phyloP scores from a whole-genome alignment of 1,140 invertebrate species.

The Aethina tumida region DNA sequence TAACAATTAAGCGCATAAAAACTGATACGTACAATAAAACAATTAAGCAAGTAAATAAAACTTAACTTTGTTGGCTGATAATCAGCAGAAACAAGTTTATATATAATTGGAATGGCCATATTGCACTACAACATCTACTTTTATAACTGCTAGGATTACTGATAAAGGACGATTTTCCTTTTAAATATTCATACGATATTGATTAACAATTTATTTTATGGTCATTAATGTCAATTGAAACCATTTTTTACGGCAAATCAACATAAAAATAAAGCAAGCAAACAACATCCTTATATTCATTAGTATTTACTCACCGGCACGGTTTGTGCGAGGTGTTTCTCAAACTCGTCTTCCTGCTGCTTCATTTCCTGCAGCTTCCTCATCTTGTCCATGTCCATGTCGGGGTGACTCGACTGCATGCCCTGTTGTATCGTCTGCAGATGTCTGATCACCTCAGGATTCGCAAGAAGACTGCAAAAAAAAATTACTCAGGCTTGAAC shows the following conservation, averaged over 20 bases:
- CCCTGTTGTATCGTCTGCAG: slow-evolving; percentile 51
- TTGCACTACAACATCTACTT: too few relatives aligned
- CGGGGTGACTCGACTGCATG: slow-evolving; percentile 41
- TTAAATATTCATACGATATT: too few relatives aligned
- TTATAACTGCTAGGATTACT: too few relatives aligned
- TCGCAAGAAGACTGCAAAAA: slow-evolving; percentile 52
- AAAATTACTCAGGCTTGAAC: slow-evolving; percentile 1
- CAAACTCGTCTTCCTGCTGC: slow-evolving; percentile 68
- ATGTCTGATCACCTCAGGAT: slow-evolving; percentile 65
- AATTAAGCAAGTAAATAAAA: too few relatives aligned
- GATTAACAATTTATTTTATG: too few relatives aligned
- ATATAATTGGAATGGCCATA: too few relatives aligned
- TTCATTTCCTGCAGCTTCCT: slow-evolving; percentile 60
- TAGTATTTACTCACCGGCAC: slow-evolving; percentile 51
- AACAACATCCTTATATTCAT: slow-evolving; percentile 4
- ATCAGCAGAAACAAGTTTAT: too few relatives aligned
- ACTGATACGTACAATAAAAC: too few relatives aligned
- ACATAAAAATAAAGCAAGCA: background rate
- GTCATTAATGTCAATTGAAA: too few relatives aligned
- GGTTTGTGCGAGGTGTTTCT: slow-evolving; percentile 64
- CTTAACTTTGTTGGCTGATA: too few relatives aligned
- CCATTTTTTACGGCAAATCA: background rate
- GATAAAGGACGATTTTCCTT: too few relatives aligned
- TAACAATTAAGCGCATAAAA: too few relatives aligned
- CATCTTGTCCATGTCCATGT: slow-evolving; percentile 61